Conservation (phyloP, 2,113 vertebrate species). For the Hylia prasina region DNA sequence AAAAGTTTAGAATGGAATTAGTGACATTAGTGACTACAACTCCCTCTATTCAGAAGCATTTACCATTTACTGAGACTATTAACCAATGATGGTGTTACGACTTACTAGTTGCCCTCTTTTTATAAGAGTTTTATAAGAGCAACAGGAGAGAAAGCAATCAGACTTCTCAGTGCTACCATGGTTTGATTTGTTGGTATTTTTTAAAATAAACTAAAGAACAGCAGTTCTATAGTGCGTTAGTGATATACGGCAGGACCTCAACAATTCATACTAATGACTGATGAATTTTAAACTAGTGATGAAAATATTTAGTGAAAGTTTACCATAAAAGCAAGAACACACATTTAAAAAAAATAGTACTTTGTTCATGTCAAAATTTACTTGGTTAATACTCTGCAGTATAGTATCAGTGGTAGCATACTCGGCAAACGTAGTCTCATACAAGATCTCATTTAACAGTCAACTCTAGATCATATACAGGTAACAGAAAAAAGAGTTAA, state of each 20-base stretch:
- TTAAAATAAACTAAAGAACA: background rate
- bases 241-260: background rate
- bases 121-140: constrained; percentile 48
- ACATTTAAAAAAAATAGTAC: background rate
- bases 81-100: background rate
- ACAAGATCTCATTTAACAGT: constrained; percentile 51
- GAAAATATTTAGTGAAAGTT: constrained; percentile 6
- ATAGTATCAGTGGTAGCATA: constrained; percentile 32
- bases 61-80: constrained; percentile 33
- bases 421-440: constrained; percentile 5
- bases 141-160: constrained; percentile 26
- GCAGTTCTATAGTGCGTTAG: background rate
- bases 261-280: background rate
- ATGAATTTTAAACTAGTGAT: background rate
- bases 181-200: background rate
- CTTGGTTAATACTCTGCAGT: constrained; percentile 39
- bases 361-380: constrained; percentile 50
- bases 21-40: constrained; percentile 28
- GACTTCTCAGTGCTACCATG: constrained; percentile 2
- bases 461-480: constrained; percentile 61
- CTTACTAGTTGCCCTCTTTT: background rate
- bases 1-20: constrained; percentile 50
- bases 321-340: constrained; percentile 26
- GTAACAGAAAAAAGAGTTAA: constrained; percentile 46
- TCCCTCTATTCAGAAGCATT: background rate